phyloP scores from a whole-genome alignment of 2,888 invertebrate species.

The Deilephila porcellus region DNA sequence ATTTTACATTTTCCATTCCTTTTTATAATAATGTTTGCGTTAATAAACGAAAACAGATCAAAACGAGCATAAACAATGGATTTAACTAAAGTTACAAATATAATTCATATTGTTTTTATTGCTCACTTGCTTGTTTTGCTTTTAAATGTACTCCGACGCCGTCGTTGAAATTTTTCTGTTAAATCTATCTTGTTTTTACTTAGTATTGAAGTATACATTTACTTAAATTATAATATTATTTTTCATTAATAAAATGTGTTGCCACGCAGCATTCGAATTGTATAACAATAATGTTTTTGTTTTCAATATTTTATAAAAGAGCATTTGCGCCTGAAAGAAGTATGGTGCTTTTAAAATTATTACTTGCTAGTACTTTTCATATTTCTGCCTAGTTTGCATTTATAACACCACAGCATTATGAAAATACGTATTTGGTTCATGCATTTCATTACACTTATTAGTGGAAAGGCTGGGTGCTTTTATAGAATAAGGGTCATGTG shows the following conservation, averaged over 20 bases:
- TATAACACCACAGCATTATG: not conserved
- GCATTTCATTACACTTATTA: not conserved
- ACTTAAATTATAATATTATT: not conserved
- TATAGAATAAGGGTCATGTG: not conserved
- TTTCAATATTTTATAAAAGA: constrained; percentile 9
- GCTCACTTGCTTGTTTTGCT: not conserved
- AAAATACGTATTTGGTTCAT: not conserved
- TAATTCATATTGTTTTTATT: not conserved
- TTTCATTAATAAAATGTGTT: not conserved
- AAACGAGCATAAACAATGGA: not conserved
- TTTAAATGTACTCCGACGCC: not conserved
- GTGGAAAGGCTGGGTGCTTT: not conserved
- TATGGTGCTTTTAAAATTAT: constrained; percentile 17
- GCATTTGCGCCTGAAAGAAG: constrained; percentile 10
- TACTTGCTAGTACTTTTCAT: constrained; percentile 3
- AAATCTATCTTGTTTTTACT: not conserved
- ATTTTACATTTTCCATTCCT: constrained; percentile 3
- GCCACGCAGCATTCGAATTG: not conserved
- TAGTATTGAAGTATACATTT: not conserved
- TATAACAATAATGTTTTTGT: constrained; percentile 18
- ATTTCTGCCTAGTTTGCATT: not conserved
- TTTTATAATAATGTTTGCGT: not conserved
- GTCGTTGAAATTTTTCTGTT: not conserved
- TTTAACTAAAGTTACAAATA: not conserved
- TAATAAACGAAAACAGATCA: constrained; percentile 13